These are phyloP conservation scores for Bothrops jararaca DNA, from an alignment of 2,113 vertebrate species.

Conservation along the genomic window DNA sequence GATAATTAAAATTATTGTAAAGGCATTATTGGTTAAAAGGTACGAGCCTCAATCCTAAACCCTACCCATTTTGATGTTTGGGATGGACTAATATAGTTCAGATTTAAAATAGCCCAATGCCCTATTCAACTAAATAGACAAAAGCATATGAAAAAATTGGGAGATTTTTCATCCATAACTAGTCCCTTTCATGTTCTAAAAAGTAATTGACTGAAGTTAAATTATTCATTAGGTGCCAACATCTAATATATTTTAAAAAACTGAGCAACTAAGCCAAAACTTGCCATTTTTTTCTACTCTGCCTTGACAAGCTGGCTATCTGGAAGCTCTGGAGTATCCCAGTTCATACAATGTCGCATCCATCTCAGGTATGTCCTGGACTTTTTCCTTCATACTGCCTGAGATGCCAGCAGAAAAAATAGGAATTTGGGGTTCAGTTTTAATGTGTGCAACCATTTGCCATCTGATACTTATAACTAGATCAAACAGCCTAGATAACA, in stretches of 20 bases:
- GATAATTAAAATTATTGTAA: background rate
- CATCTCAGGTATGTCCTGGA: background rate
- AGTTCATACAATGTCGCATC: background rate
- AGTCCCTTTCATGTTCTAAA: background rate
- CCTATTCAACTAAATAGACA: background rate
- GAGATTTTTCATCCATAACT: background rate
- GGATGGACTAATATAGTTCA: background rate
- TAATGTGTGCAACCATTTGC: background rate
- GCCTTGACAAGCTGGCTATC: background rate
- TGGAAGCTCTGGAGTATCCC: background rate
- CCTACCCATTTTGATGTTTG: background rate
- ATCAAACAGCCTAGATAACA: background rate
- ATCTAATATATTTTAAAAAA: background rate
- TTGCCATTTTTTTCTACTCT: background rate
- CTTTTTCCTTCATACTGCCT: background rate
- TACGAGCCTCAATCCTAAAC: background rate
- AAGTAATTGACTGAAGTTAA: background rate
- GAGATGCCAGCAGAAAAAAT: background rate
- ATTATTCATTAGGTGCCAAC: background rate
- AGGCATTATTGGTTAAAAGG: background rate
- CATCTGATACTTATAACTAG: background rate
- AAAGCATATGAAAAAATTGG: background rate
- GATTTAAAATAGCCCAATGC: background rate
- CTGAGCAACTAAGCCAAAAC: background rate
- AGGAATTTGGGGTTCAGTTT: background rate